Evolutionary conservation across 2,113 vertebrate species (phyloP).

Genomic region (Tinamus guttatus): DNA sequence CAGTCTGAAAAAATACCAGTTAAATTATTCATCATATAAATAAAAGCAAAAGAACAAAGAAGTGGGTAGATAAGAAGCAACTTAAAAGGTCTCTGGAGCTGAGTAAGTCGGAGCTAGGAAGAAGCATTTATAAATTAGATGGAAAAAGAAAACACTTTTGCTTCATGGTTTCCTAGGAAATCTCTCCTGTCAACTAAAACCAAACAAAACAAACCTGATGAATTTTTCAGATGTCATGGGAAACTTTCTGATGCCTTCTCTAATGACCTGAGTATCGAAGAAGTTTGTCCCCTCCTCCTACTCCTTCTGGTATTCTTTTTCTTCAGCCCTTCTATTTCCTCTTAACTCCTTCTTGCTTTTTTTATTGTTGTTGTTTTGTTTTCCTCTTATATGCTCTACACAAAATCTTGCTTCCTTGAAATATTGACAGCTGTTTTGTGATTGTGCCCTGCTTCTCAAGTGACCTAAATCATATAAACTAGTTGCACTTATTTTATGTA

Average conservation of each 20-base stretch:
- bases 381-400: neutral
- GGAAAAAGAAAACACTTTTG: neutral
- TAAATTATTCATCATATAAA: neutral
- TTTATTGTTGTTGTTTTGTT: neutral
- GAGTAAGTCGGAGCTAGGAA: neutral
- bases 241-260: neutral
- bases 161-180: neutral
- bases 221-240: neutral
- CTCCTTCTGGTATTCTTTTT: neutral
- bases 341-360: neutral
- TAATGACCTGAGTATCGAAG: neutral
- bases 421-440: neutral
- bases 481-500: neutral
- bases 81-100: neutral
- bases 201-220: neutral
- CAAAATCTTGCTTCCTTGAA: neutral
- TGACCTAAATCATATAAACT: neutral
- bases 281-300: neutral
- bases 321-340: neutral
- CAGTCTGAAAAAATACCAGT: neutral
- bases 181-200: neutral
- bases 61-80: neutral
- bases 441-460: neutral
- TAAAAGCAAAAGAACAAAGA: neutral
- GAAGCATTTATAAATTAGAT: neutral